These are phyloP conservation scores for Ceyx cyanopectus DNA, from an alignment of 2,113 vertebrate species.

Conservation along the genomic window DNA sequence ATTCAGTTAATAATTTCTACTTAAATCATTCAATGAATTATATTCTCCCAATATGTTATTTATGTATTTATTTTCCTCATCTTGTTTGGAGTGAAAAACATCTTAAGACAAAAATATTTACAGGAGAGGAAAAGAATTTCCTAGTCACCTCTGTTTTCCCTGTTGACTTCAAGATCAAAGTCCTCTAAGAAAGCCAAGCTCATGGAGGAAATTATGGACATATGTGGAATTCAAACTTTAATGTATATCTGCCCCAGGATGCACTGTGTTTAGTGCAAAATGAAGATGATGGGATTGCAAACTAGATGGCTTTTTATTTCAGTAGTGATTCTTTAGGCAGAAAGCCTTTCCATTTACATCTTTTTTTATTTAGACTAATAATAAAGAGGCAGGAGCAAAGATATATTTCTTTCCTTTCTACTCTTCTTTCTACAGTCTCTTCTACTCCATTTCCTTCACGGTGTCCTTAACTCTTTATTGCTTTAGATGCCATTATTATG, in stretches of 20 bases:
- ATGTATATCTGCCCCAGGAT: background rate
- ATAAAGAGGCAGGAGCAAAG: background rate
- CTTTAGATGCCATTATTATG: slow-evolving; percentile 48
- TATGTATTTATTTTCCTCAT: background rate
- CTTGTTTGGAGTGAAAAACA: background rate
- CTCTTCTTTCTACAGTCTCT: background rate
- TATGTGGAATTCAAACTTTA: background rate
- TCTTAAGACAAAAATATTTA: background rate
- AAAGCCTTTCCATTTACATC: slow-evolving; percentile 16
- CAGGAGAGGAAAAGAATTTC: background rate
- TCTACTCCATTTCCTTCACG: slow-evolving; percentile 34
- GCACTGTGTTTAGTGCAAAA: background rate
- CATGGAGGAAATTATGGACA: background rate
- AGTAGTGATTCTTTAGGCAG: slow-evolving; percentile 33
- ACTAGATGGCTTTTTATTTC: slow-evolving; percentile 24
- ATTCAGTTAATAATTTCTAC: background rate
- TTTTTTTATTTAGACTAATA: slow-evolving; percentile 43
- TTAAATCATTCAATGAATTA: background rate
- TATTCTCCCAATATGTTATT: background rate
- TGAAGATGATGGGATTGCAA: background rate
- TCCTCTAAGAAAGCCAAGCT: background rate
- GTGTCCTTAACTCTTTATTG: slow-evolving; percentile 50
- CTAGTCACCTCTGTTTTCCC: background rate
- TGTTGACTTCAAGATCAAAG: background rate
- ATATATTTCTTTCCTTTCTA: background rate